Evolutionary conservation across 2,113 vertebrate genomes (phyloP), one percentile per base, ranked within the genome.

Genomic region (Athene cunicularia): DNA sequence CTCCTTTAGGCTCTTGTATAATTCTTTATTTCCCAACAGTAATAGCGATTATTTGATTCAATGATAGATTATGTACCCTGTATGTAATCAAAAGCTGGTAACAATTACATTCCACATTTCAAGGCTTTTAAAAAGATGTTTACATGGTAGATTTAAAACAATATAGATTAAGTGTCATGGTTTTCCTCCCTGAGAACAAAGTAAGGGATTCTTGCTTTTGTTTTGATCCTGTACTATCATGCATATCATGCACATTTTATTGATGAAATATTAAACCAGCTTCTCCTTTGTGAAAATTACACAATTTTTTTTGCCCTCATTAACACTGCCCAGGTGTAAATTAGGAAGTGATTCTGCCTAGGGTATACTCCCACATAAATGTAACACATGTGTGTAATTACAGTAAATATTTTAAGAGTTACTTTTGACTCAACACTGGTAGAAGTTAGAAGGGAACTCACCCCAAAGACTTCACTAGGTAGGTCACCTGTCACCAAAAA

Each of bases 1-100:
- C 37, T 96, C 90, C 74, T 55, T 81, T 37, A 95, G 62, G 59
- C 21, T 93, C 47, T 74, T 77, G 35, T 45, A 63, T 87, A 93
- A 97, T 96, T 97, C 52, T 60, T 32, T 88, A 15, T 96, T 97
- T 94, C 80, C 71, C 66, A 72, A 55, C 43, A 96, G 79, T 85
- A 95, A 88, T 10, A 89, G 79, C 45, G 84, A 95, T 97, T 95
- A 90, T 82, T 96, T 97, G 84, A 92, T 96, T 86, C 86, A 63
- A 93, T 91, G 93, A 96, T 28, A 94, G 39, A 94, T 95, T 92
- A 73, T 59, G 63, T 84, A 80, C 39, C 41, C 70, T 81, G 81
- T 75, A 80, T 95, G 87, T 86, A 97, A 95, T 93, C 94, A 97
- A 91, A 76, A 95, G 33, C 52, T 88, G 24, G 73, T 92, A 93